Evolutionary conservation across 2,888 invertebrate genomes (phyloP), one percentile per base, ranked within the genome.

Genomic region (Cerastis leucographa): DNA sequence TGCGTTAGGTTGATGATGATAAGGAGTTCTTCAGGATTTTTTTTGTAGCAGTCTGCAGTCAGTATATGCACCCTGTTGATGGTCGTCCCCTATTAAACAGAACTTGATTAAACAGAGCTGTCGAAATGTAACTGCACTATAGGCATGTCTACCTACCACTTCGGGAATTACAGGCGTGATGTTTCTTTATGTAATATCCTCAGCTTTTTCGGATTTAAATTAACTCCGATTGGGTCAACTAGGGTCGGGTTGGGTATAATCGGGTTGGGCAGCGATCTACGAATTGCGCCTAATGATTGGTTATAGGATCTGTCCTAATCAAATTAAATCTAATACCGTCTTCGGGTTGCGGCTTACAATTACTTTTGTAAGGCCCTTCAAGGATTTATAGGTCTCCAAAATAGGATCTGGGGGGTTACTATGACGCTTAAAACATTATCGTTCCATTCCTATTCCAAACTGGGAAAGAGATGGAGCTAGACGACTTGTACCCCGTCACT

Each of bases 241-340:
- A 56, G 22, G 51, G 51, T 40, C 11, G 44, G 80, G 40, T 46
- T 59, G 25, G 25, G 19, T 42, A 19, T 59, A 56, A 80, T 67
- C 35, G 25, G 19, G 19, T n/a, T 29, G 14, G 54, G 25, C 40
- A 56, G 49, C 2, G 42, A n/a, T 40, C 14, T n/a, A 35, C 22
- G 4, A 46, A 81, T 69, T 70, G 19, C 49, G 25, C 54, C 46
- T 61, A 70, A 70, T 66, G 66, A 76, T 80, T 67, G 80, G 61
- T 61, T 76, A 66, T 35, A 70, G 65, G 76, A 70, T 82, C 51
- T 19, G 46, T 35, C 54, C 42, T 22, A 49, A 67, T 80, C 70
- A 82, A 70, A 80, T 82, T 67, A n/a, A 54, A 70, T 19, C 61
- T 76, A 70, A 82, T 81, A 61, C 25, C 64, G 19, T 59, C 66